Evolutionary conservation across 2,113 vertebrate genomes (phyloP), one percentile per base, ranked within the genome.

Genomic region (Pagrus major): DNA sequence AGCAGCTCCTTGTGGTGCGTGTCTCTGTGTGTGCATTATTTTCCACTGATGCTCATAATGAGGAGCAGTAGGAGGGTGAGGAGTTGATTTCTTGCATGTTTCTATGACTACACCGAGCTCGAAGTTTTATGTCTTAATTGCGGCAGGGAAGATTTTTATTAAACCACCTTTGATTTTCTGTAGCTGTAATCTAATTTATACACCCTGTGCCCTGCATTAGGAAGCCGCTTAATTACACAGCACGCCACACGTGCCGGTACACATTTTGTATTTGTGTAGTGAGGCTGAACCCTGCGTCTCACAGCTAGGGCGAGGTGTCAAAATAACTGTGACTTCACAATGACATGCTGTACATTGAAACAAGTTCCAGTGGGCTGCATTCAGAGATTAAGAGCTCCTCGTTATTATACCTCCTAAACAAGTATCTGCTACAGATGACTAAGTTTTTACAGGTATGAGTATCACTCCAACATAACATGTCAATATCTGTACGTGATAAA

Each of bases 131-230:
- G 31, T 63, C 59, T 55, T 90, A 90, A 89, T 90, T 90, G 69
- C 76, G 52, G 49, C 85, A 31, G 61, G 35, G 55, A 63, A 61
- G 78, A 85, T 80, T n/a, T 78, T 84, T 80, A 80, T 80, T 86
- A 76, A 89, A 81, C 67, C 51, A 65, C 51, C 59, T 59, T 58
- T 83, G 75, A 84, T n/a, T 86, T 86, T 76, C 72, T 23, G 25
- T 23, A 69, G 71, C 82, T 74, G 65, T 80, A 83, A 89, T 88
- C 79, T 80, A 78, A 89, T 89, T 83, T 77, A 73, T 51, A 71
- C 78, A 84, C 70, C 70, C n/a, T 51, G 75, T 64, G 77, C 46
- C 52, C 60, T 65, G 70, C 46, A 66, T 81, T 72, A 71, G 65
- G 75, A 70, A 54, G 66, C 60, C 72, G 55, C 59, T 69, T 88